These are phyloP conservation scores for Adoxophyes honmai DNA, from an alignment of 1,140 invertebrate genomes.

Conservation along the genomic window DNA sequence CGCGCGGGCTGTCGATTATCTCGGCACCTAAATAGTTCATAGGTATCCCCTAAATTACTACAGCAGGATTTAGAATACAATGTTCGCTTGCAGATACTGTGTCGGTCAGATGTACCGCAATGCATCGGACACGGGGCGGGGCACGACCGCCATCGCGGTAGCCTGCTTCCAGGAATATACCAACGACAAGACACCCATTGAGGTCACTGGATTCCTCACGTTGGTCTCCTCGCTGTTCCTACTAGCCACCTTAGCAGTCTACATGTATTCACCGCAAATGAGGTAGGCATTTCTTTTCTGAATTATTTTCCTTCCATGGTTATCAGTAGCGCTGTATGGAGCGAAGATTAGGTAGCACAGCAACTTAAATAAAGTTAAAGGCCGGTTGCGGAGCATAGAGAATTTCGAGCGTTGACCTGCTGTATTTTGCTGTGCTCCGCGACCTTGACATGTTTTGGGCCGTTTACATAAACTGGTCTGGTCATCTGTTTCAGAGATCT, in stretches of 20 bases:
- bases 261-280: slow-evolving; percentile 78
- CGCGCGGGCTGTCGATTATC: too few species aligned
- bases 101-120: slow-evolving; percentile 47
- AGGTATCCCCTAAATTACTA: not conserved
- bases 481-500: slow-evolving; percentile 67
- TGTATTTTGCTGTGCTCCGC: not conserved
- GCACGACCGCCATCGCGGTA: slow-evolving; percentile 54
- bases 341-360: too few species aligned
- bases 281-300: too few species aligned
- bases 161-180: slow-evolving; percentile 73
- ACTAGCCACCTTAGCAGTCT: slow-evolving; percentile 77
- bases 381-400: too few species aligned
- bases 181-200: slow-evolving; percentile 31
- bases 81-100: slow-evolving; percentile 71
- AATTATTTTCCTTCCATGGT: not conserved
- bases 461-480: too few species aligned
- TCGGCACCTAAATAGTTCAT: not conserved
- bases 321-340: too few species aligned
- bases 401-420: not conserved
- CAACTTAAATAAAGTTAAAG: too few species aligned
- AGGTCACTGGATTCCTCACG: slow-evolving; percentile 66
- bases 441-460: not conserved
- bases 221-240: slow-evolving; percentile 80
- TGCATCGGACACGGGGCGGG: slow-evolving; percentile 20
- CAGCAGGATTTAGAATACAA: not conserved